Conservation (phyloP, 2,113 vertebrate species). For the Crotalus viridis region DNA sequence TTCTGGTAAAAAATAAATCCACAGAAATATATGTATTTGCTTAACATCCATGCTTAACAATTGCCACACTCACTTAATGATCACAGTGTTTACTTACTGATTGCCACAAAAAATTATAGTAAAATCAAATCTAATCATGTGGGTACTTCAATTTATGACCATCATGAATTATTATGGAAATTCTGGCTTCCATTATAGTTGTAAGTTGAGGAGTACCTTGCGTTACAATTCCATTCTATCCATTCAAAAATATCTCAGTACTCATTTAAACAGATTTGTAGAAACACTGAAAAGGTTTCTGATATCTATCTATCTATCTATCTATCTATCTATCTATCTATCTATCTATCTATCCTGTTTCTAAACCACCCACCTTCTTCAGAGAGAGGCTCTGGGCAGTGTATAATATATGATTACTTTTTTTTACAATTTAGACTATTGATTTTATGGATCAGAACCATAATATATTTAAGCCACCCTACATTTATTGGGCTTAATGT, state of each 20-base stretch:
- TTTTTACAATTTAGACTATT: not conserved
- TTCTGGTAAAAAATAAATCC: not conserved
- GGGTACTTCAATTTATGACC: not conserved
- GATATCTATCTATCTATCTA: not conserved
- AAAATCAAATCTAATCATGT: not conserved
- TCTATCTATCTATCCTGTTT: not conserved
- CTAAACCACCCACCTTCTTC: not conserved
- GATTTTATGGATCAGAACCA: not conserved
- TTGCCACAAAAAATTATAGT: not conserved
- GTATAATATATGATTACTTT: not conserved
- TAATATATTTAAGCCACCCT: not conserved
- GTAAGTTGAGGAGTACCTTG: not conserved
- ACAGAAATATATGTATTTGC: not conserved
- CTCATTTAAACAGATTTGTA: not conserved
- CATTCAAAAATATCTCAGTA: not conserved
- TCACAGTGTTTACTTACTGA: not conserved
- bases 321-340: no score
- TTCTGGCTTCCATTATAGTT: not conserved
- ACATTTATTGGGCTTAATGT: not conserved
- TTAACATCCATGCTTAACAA: not conserved
- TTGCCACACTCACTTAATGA: not conserved
- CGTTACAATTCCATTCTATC: constrained; percentile 15
- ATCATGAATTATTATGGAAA: not conserved
- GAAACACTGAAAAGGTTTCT: not conserved
- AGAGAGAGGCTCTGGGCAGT: not conserved